These are phyloP conservation scores for Berghia stephanieae DNA, from an alignment of 1,140 invertebrate species.

Conservation along the genomic window DNA sequence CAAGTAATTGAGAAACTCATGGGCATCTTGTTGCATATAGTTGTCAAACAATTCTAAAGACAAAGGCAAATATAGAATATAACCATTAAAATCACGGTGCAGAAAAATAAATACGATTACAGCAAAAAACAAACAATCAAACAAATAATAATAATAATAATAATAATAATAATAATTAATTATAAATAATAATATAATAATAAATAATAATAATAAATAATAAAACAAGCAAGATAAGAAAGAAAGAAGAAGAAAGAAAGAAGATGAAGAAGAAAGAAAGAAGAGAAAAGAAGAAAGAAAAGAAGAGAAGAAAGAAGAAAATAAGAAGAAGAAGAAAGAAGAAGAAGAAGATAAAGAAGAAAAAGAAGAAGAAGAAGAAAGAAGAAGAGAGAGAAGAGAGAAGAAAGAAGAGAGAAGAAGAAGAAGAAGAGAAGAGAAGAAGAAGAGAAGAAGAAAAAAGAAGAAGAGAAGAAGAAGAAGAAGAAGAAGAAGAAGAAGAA, in stretches of 20 bases:
- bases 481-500: background rate
- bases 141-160: too few relatives aligned
- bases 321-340: background rate
- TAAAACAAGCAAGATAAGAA: too few relatives aligned
- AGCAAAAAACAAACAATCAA: too few relatives aligned
- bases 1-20: slow-evolving; percentile 99
- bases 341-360: background rate
- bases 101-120: too few relatives aligned
- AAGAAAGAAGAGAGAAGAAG: background rate
- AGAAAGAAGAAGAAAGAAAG: background rate
- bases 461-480: slow-evolving; percentile 1
- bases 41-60: slow-evolving; percentile 97
- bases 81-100: too few relatives aligned
- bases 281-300: background rate
- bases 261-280: background rate
- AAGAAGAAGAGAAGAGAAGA: background rate
- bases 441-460: background rate
- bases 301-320: background rate
- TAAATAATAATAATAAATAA: too few relatives aligned
- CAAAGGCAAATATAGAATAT: too few relatives aligned
- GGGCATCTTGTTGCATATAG: slow-evolving; percentile 99
- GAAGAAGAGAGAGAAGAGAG: too few relatives aligned
- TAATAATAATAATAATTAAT: too few relatives aligned
- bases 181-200: too few relatives aligned
- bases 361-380: too few relatives aligned